Evolutionary conservation across 2,888 invertebrate species (phyloP).

Genomic region (Epinotia demarniana): DNA sequence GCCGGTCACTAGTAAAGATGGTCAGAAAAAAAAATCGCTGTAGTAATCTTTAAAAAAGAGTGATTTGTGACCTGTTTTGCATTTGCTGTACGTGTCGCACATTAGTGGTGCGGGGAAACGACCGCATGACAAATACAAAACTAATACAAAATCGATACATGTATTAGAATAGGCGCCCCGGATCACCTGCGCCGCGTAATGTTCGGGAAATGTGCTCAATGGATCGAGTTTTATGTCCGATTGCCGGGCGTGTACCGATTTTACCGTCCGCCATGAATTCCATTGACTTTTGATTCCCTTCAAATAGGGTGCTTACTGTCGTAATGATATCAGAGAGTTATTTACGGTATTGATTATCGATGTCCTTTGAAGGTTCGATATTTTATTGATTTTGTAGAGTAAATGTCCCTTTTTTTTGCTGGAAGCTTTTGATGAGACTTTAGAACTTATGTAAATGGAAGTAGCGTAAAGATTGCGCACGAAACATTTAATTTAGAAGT

Average conservation of each 20-base stretch:
- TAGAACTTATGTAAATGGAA: not conserved
- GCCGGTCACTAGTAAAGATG: too few relatives aligned
- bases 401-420: not conserved
- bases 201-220: slow-evolving; percentile 60
- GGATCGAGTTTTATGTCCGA: slow-evolving; percentile 62
- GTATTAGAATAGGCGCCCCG: not conserved
- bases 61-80: not conserved
- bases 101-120: not conserved
- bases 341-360: slow-evolving; percentile 39
- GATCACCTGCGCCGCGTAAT: slow-evolving; percentile 45
- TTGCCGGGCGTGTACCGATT: slow-evolving; percentile 52
- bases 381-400: slow-evolving; percentile 15
- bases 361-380: slow-evolving; percentile 25
- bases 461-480: not conserved
- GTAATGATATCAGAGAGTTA: slow-evolving; percentile 53
- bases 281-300: slow-evolving; percentile 65
- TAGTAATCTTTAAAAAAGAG: too few relatives aligned
- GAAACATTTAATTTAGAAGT: not conserved
- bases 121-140: not conserved
- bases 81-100: not conserved
- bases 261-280: slow-evolving; percentile 59
- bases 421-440: not conserved
- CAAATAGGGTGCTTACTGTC: slow-evolving; percentile 56
- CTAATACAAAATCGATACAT: not conserved
- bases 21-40: too few relatives aligned